Evolutionary conservation across 2,113 vertebrate genomes (phyloP), one percentile per base, ranked within the genome.

Genomic region (Mirza zaza): DNA sequence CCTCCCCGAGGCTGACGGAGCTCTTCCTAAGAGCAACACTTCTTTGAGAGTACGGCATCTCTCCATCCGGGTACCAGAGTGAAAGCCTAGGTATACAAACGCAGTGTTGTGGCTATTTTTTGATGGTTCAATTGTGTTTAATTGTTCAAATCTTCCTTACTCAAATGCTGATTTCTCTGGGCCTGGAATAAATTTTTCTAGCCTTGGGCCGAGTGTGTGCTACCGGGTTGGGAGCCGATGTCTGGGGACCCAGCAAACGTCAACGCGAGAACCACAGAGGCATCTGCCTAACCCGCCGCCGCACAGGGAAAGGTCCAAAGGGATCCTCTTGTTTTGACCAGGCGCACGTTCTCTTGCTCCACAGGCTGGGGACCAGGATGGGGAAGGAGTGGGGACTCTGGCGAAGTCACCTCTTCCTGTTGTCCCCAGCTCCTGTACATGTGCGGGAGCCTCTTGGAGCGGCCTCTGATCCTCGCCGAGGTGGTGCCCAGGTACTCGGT

Each of bases 401-500:
- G 21, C 0, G 0, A 70, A 8, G 6, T 0, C 0, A 0, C 2
- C 32, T 2, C 57, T 23, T 0, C 27, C 39, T 11, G 0, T 57
- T 55, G 84, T 36, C 94, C 42, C 1, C 98, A 99, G 99, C 75
- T 99, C 87, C 92, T 99, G 91, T 93, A 98, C 83, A 99, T 99
- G 99, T 99, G 99, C 1, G 92, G 97, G 6, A 95, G 95, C 0
- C 65, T 99, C 82, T 80, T 99, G 98, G 98, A 99, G 68, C 98
- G 98, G 1, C 99, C 99, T 1, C 36, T 98, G 93, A 97, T 99
- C 50, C 97, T 92, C 4, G 87, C 96, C 0, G 98, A 98, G 96
- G 97, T 98, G 14, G 97, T 97, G 42, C 96, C 98, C 39, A 96
- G 96, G 11, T 99, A 98, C 87, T 61, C 84, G 0, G 92, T 87